Percentiles rank a stretch among this genome's conserved stretches.
phyloP scores from a whole-genome alignment of 1,140 invertebrate genomes.

The Panonychus citri region DNA sequence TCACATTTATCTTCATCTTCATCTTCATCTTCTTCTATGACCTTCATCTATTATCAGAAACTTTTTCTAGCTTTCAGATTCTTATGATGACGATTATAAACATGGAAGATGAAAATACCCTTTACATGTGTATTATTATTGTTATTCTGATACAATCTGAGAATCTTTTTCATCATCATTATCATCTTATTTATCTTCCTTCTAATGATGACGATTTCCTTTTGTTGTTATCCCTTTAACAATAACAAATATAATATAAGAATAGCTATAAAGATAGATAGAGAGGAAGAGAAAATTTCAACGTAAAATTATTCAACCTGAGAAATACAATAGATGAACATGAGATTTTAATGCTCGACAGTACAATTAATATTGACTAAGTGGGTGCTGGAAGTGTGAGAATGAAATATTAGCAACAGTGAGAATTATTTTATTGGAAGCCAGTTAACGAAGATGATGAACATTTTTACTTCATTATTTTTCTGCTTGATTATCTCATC shows the following conservation, averaged over 20 bases:
- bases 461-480: too few relatives aligned
- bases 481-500: too few relatives aligned
- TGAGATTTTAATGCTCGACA: too few relatives aligned
- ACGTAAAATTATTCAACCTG: neutral
- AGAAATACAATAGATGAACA: neutral
- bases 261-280: neutral
- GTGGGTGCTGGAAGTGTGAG: too few relatives aligned
- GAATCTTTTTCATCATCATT: neutral
- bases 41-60: too few relatives aligned
- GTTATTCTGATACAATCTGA: neutral
- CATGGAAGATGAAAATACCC: neutral
- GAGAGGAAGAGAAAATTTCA: neutral
- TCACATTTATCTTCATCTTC: too few relatives aligned
- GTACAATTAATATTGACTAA: too few relatives aligned
- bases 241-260: neutral
- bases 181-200: neutral
- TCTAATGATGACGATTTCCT: neutral
- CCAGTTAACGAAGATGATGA: too few relatives aligned
- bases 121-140: neutral
- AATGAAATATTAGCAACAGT: too few relatives aligned
- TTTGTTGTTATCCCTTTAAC: neutral
- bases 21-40: too few relatives aligned
- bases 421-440: too few relatives aligned
- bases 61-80: neutral
- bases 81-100: neutral